Evolutionary conservation across 1,140 invertebrate species (phyloP), one percentile per base, ranked within the genome.

Genomic region (Hyles vespertilio): DNA sequence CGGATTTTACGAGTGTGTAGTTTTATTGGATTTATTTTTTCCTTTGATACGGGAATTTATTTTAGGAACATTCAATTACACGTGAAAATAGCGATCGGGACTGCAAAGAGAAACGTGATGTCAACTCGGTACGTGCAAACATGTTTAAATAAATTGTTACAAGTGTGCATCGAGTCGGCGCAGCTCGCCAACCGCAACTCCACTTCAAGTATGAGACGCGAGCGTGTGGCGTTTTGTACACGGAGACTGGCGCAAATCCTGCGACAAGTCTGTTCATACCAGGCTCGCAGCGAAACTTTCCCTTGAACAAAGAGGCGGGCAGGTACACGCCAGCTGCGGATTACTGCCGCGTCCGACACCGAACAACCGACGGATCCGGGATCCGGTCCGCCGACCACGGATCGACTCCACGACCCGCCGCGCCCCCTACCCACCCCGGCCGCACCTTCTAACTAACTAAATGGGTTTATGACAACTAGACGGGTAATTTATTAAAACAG

Each of bases 251-350:
- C 3, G 8, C 32, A 34, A 51, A 34, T 51, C 50, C 50, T 51
- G 72, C 69, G 75, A 84, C 79, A 80, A 85, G 84, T 84, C 77
- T 69, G 68, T 73, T 74, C 57, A 60, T 59, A 51, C 63, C 56
- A 44, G 43, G 52, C 51, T 49, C 45, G 55, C 50, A 53, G 65
- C 68, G 61, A 79, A 85, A 81, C 73, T 79, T 85, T 83, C 77
- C 78, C 70, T 70, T 69, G 74, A 76, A 82, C 84, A 83, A 85
- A 86, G 83, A 81, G 67, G 72, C 69, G 67, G 58, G 60, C 77
- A 85, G 84, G 82, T 83, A 87, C 58, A 77, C 74, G 82, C 63
- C 84, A 78, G 78, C 79, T 81, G 81, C 71, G 74, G 79, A 81
- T 81, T 84, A 84, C 71, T 65, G 63, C 61, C 63, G 60, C 57